phyloP scores from a whole-genome alignment of 2,113 vertebrate species.

The Etheostoma spectabile region DNA sequence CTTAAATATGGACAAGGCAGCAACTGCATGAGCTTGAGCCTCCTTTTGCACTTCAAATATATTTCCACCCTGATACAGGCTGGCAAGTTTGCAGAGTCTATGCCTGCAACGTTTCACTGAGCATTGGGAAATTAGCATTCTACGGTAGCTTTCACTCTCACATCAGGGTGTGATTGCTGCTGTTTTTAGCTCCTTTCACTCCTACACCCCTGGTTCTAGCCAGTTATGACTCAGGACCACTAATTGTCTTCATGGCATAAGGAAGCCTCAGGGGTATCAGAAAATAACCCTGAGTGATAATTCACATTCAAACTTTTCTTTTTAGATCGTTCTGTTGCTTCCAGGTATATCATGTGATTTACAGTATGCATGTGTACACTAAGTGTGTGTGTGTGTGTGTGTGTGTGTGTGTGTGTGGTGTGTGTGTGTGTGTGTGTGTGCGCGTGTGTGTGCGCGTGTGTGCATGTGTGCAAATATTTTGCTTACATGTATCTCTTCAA shows the following conservation, averaged over 20 bases:
- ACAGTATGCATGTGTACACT: constrained; percentile 19
- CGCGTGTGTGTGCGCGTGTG: too few relatives aligned
- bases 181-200: constrained; percentile 77
- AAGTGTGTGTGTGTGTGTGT: not conserved
- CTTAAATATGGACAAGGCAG: not conserved
- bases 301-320: constrained; percentile 46
- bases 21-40: constrained; percentile 19
- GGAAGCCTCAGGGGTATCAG: constrained; percentile 66
- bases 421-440: too few relatives aligned
- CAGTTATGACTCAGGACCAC: constrained; percentile 74
- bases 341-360: constrained; percentile 40
- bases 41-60: constrained; percentile 37
- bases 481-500: not conserved
- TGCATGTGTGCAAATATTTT: not conserved
- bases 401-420: not conserved
- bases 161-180: constrained; percentile 73
- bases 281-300: constrained; percentile 70
- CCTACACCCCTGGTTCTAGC: constrained; percentile 71
- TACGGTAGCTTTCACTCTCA: constrained; percentile 66
- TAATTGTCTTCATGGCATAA: constrained; percentile 75
- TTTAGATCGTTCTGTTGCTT: constrained; percentile 28
- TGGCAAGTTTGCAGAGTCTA: constrained; percentile 17
- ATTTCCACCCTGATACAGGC: constrained; percentile 23
- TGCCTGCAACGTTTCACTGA: constrained; percentile 37
- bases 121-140: constrained; percentile 54